phyloP scores from a whole-genome alignment of 2,888 invertebrate genomes.

The Diogma glabrata region DNA sequence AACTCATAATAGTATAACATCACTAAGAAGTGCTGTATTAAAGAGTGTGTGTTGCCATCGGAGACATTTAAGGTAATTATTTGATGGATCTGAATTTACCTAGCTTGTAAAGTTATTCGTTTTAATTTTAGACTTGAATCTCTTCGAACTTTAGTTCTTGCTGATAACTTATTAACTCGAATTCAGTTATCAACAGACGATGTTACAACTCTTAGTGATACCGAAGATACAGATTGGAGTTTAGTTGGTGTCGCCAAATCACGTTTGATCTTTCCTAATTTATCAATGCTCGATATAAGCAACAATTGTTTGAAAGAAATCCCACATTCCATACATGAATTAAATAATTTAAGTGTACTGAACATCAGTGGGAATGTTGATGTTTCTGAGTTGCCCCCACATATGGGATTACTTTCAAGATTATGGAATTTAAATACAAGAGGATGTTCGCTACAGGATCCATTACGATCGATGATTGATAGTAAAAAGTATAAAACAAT shows the following conservation, averaged over 20 bases:
- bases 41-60: slow-evolving; percentile 75
- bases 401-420: slow-evolving; percentile 87
- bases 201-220: slow-evolving; percentile 51
- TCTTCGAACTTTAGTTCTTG: slow-evolving; percentile 46
- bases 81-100: slow-evolving; percentile 37
- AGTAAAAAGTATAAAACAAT: slow-evolving; percentile 90
- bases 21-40: slow-evolving; percentile 59
- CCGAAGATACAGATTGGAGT: slow-evolving; percentile 52
- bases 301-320: slow-evolving; percentile 71
- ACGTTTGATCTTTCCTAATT: slow-evolving; percentile 77
- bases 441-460: slow-evolving; percentile 80
- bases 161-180: slow-evolving; percentile 72
- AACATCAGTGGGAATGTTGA: slow-evolving; percentile 68
- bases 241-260: slow-evolving; percentile 44
- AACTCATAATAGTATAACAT: slow-evolving; percentile 23
- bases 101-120: neutral
- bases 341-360: slow-evolving; percentile 81
- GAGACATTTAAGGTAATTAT: slow-evolving; percentile 71
- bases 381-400: slow-evolving; percentile 79
- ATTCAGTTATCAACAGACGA: slow-evolving; percentile 74
- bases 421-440: slow-evolving; percentile 92
- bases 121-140: slow-evolving; percentile 27
- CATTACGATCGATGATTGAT: slow-evolving; percentile 80
- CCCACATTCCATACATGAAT: slow-evolving; percentile 72
- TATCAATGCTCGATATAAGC: slow-evolving; percentile 91